Conservation (phyloP, 2,797 vertebrate genomes). For the Mormyrus proboscirostris region DNA sequence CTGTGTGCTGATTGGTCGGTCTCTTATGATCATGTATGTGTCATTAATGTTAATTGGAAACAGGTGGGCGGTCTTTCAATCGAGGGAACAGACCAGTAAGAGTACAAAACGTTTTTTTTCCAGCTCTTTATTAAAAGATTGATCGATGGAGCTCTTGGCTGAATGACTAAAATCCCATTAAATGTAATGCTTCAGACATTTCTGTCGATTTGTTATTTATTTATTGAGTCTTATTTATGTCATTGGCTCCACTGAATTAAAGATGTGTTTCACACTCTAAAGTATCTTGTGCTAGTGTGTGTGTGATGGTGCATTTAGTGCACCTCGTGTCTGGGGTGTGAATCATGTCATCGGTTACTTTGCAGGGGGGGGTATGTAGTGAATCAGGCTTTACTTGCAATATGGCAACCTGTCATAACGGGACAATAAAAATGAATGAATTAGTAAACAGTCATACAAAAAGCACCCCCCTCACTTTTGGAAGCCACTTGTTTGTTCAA, state of each 20-base stretch:
- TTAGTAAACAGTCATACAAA: not conserved
- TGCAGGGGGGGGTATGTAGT: not conserved
- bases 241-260: not conserved
- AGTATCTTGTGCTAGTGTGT: not conserved
- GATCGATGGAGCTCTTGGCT: not conserved
- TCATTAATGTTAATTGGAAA: not conserved
- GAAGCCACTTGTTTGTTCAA: not conserved
- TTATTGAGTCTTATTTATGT: not conserved
- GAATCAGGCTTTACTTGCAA: not conserved
- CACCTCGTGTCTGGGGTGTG: not conserved
- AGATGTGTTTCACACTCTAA: not conserved
- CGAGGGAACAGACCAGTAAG: not conserved
- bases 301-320: not conserved
- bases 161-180: not conserved
- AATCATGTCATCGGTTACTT: not conserved
- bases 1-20: not conserved
- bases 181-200: not conserved
- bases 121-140: not conserved
- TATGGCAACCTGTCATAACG: not conserved
- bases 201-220: not conserved
- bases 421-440: not conserved
- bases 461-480: not conserved
- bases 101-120: not conserved
- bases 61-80: not conserved
- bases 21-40: not conserved